These are phyloP conservation scores for Mastigias papua DNA, from an alignment of 30 jellyfish, hydroid and myxozoan species.

Conservation along the genomic window DNA sequence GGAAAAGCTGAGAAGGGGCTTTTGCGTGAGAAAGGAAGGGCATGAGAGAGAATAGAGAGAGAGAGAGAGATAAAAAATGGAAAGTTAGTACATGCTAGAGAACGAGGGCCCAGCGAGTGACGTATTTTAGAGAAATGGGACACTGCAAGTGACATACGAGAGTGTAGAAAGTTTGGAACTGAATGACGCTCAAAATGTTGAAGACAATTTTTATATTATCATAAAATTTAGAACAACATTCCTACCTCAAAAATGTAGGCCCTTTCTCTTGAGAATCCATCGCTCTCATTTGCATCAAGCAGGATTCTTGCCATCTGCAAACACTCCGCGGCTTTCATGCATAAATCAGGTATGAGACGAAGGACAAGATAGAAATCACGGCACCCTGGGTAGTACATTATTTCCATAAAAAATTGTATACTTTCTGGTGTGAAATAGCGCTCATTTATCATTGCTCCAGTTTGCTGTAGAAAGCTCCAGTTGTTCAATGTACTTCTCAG, in stretches of 20 bases:
- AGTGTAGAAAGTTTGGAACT: no score
- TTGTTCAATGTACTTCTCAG: slow-evolving; percentile 47
- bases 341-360: slow-evolving; percentile 71
- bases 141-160: no score
- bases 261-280: slow-evolving; percentile 55
- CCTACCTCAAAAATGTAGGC: slow-evolving; percentile 58
- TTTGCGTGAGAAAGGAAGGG: no score
- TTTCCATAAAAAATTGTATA: slow-evolving; percentile 72
- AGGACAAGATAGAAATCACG: slow-evolving; percentile 68
- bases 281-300: slow-evolving; percentile 49
- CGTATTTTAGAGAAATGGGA: no score
- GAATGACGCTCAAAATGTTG: no score
- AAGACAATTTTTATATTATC: no score
- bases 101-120: no score
- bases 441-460: slow-evolving; percentile 49
- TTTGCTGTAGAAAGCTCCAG: slow-evolving; percentile 65
- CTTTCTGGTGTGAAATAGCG: slow-evolving; percentile 66
- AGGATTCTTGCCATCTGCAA: slow-evolving; percentile 45
- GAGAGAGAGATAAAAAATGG: no score
- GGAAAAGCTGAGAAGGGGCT: no score
- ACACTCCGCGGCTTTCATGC: slow-evolving; percentile 81
- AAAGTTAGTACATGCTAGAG: no score
- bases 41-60: no score
- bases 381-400: slow-evolving; percentile 59
- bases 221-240: neutral